Evolutionary conservation across 2,797 vertebrate species (phyloP).

Genomic region (Ptychadena robeensis): DNA sequence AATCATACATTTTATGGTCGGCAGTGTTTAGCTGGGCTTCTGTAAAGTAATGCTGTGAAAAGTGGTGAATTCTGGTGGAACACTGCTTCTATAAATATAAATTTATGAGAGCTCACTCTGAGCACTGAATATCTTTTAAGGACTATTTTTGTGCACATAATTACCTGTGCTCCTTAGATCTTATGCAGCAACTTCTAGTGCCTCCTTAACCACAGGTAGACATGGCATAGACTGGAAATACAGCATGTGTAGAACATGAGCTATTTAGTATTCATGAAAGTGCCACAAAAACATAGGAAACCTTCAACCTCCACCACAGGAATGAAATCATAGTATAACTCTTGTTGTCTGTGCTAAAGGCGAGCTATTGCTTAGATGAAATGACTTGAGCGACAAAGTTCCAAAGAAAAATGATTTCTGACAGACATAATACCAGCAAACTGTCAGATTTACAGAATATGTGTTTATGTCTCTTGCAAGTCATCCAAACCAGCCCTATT

Average conservation of each 20-base stretch:
- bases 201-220: conserved; percentile 42
- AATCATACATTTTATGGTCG: conserved; percentile 32
- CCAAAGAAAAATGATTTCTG: conserved; percentile 45
- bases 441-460: conserved; percentile 27
- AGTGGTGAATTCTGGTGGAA: conserved; percentile 34
- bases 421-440: conserved; percentile 49
- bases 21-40: conserved; percentile 3
- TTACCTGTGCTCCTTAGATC: conserved; percentile 36
- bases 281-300: conserved; percentile 53
- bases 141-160: conserved; percentile 51
- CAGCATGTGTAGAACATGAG: conserved; percentile 37
- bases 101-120: conserved; percentile 31
- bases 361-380: conserved; percentile 26
- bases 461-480: conserved; percentile 30
- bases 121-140: conserved; percentile 33
- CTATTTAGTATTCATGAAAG: conserved; percentile 54
- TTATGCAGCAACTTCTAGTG: conserved; percentile 21
- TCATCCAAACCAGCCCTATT: conserved; percentile 24
- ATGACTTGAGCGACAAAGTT: conserved; percentile 44
- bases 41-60: conserved; percentile 40
- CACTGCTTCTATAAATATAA: conserved; percentile 43
- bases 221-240: conserved; percentile 45
- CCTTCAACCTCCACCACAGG: conserved; percentile 56
- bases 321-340: conserved; percentile 57
- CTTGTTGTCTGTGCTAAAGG: conserved; percentile 54